phyloP scores from a whole-genome alignment of 2,797 vertebrate species.

The Myotis findleyi region DNA sequence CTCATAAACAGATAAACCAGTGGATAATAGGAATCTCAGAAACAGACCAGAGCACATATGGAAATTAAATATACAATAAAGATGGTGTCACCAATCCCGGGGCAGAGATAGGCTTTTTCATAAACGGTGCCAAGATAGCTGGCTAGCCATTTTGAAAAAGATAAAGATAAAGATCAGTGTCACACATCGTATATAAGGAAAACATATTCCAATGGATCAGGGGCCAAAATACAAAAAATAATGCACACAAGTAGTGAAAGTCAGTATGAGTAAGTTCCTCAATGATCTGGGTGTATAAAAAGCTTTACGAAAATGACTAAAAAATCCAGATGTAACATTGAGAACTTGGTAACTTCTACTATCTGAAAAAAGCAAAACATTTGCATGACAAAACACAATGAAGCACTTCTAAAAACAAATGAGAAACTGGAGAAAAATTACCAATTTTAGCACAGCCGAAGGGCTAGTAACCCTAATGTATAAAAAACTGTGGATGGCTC shows the following conservation, averaged over 20 bases:
- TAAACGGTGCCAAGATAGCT: neutral
- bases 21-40: neutral
- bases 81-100: neutral
- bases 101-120: neutral
- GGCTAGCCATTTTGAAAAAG: constrained; percentile 1
- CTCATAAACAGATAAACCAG: neutral
- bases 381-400: neutral
- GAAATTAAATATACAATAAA: neutral
- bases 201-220: neutral
- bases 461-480: neutral
- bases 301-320: neutral
- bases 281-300: neutral
- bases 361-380: neutral
- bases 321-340: neutral
- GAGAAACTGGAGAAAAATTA: neutral
- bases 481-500: neutral
- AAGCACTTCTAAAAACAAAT: neutral
- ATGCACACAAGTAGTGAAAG: neutral
- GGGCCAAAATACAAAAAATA: neutral
- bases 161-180: neutral
- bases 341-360: neutral
- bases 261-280: neutral
- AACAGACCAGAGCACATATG: neutral
- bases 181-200: neutral
- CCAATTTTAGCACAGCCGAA: neutral